These are phyloP conservation scores for Brachionus plicatilis DNA, from an alignment of 1,140 invertebrate species.

Conservation along the genomic window DNA sequence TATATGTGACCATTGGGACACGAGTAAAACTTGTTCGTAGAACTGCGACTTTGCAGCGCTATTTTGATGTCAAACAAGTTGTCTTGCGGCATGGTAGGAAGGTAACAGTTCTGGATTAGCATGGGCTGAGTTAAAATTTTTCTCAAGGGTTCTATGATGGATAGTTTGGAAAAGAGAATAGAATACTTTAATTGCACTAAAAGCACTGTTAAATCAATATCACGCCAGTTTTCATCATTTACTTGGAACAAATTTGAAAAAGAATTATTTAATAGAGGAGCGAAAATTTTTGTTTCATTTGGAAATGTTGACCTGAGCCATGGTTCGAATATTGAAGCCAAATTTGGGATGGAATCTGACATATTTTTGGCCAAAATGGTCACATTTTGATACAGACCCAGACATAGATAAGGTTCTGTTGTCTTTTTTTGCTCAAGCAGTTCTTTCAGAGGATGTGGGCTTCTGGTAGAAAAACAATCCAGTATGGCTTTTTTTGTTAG, in stretches of 20 bases:
- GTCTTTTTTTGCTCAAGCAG: not conserved
- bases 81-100: slow-evolving; percentile 44
- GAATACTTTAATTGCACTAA: slow-evolving; percentile 23
- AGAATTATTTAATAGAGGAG: not conserved
- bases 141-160: slow-evolving; percentile 11
- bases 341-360: not conserved
- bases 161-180: not conserved
- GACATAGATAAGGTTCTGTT: not conserved
- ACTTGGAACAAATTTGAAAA: not conserved
- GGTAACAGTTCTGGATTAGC: not conserved
- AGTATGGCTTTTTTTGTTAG: not conserved
- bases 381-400: slow-evolving; percentile 45
- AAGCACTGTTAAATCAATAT: not conserved
- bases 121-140: not conserved
- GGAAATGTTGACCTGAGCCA: not conserved
- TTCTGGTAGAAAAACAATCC: not conserved
- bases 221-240: slow-evolving; percentile 10
- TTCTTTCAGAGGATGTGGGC: not conserved
- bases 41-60: slow-evolving; percentile 43
- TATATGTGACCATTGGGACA: slow-evolving; percentile 51
- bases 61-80: slow-evolving; percentile 42
- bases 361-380: slow-evolving; percentile 41
- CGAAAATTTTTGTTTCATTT: not conserved
- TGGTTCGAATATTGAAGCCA: slow-evolving; percentile 8
- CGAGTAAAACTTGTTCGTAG: slow-evolving; percentile 43